Evolutionary conservation across 2,113 vertebrate genomes (phyloP).

Genomic region (Phycodurus eques): DNA sequence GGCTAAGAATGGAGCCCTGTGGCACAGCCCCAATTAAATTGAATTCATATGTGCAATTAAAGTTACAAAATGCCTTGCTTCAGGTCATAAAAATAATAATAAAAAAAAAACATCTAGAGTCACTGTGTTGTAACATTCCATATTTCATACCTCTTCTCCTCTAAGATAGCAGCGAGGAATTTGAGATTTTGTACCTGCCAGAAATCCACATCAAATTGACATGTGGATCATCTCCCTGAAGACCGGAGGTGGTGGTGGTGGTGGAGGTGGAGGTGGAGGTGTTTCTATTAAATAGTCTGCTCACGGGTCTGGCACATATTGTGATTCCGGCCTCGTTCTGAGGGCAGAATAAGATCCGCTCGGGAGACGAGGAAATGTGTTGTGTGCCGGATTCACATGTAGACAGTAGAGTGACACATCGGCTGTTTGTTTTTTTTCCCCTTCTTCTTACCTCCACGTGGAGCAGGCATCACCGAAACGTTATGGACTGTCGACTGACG

Average conservation of each 20-base stretch:
- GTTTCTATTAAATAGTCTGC: slow-evolving; percentile 6
- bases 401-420: slow-evolving; percentile 10
- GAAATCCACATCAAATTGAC: background rate
- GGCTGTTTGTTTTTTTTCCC: background rate
- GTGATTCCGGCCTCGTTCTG: slow-evolving; percentile 1
- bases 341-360: slow-evolving; percentile 8
- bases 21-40: background rate
- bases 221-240: background rate
- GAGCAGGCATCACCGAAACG: background rate
- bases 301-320: slow-evolving; percentile 6
- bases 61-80: background rate
- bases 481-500: background rate
- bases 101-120: background rate
- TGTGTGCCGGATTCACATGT: slow-evolving; percentile 11
- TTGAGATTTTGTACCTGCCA: background rate
- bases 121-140: background rate
- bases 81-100: background rate
- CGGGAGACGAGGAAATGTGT: background rate
- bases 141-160: background rate
- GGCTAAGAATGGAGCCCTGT: slow-evolving; percentile 9
- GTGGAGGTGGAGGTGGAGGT: background rate
- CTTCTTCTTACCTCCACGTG: background rate
- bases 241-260: background rate
- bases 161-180: background rate
- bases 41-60: background rate